phyloP scores from a whole-genome alignment of 2,888 invertebrate species.

The Nephrotoma guestfalica region DNA sequence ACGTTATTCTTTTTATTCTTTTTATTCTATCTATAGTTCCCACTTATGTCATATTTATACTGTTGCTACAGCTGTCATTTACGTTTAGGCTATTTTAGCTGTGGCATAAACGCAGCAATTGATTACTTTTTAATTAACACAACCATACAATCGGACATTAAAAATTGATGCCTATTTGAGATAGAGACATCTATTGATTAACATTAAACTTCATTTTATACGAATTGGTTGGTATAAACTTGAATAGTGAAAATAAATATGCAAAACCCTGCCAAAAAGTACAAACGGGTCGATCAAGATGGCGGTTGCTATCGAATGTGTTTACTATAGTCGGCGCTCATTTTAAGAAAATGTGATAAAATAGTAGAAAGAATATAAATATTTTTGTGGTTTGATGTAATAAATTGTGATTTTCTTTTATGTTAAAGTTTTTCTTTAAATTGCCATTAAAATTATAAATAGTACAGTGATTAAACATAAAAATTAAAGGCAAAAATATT shows the following conservation, averaged over 20 bases:
- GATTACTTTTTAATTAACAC: too few species aligned
- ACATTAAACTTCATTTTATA: neutral
- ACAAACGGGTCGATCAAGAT: neutral
- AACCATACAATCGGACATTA: too few species aligned
- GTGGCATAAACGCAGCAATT: too few species aligned
- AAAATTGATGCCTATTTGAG: too few species aligned
- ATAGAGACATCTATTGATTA: neutral
- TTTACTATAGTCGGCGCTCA: neutral
- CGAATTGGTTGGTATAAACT: neutral
- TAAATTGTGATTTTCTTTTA: neutral
- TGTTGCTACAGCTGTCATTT: too few species aligned
- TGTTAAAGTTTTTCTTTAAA: neutral
- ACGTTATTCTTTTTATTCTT: too few species aligned
- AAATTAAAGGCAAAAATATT: neutral
- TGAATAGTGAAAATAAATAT: neutral
- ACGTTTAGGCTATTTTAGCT: too few species aligned
- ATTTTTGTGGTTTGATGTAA: neutral
- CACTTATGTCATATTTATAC: too few species aligned
- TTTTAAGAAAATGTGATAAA: constrained; percentile 1
- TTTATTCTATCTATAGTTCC: too few species aligned
- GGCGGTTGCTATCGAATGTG: neutral
- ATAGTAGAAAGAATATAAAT: neutral
- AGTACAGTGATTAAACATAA: neutral
- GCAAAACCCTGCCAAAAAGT: neutral
- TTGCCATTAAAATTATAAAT: neutral